Evolutionary conservation across 2,888 invertebrate genomes (phyloP).

Genomic region (Mantis religiosa): DNA sequence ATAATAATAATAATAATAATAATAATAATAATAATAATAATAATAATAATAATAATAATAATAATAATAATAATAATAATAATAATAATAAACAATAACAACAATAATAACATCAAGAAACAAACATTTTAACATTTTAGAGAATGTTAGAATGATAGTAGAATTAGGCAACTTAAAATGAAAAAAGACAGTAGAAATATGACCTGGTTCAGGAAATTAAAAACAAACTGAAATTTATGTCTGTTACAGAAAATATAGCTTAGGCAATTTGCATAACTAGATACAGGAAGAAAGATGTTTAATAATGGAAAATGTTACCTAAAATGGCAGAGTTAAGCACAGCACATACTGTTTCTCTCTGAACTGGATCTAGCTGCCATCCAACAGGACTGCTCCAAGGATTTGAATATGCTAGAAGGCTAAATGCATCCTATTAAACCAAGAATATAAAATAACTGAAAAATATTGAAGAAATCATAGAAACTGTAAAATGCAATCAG

Average conservation of each 20-base stretch:
- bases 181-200: too few relatives aligned
- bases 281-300: not conserved
- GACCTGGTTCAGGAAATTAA: not conserved
- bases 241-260: not conserved
- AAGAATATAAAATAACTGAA: not conserved
- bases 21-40: too few relatives aligned
- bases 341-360: conserved; percentile 91
- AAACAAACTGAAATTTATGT: not conserved
- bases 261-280: not conserved
- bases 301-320: conserved; percentile 54
- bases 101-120: too few relatives aligned
- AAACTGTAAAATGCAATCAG: too few relatives aligned
- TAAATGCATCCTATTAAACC: conserved; percentile 75
- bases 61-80: too few relatives aligned
- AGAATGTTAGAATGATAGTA: too few relatives aligned
- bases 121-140: too few relatives aligned
- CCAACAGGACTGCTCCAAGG: conserved; percentile 96
- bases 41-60: too few relatives aligned
- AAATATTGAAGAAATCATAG: not conserved
- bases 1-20: too few relatives aligned
- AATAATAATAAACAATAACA: too few relatives aligned
- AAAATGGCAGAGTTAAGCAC: conserved; percentile 96
- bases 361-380: conserved; percentile 91
- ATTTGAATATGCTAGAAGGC: conserved; percentile 94
- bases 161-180: too few relatives aligned